A percentile compares a stretch with the other conserved stretches of the same genome.
phyloP scores from a whole-genome alignment of 1,140 invertebrate species.

The Aphelinus certus region DNA sequence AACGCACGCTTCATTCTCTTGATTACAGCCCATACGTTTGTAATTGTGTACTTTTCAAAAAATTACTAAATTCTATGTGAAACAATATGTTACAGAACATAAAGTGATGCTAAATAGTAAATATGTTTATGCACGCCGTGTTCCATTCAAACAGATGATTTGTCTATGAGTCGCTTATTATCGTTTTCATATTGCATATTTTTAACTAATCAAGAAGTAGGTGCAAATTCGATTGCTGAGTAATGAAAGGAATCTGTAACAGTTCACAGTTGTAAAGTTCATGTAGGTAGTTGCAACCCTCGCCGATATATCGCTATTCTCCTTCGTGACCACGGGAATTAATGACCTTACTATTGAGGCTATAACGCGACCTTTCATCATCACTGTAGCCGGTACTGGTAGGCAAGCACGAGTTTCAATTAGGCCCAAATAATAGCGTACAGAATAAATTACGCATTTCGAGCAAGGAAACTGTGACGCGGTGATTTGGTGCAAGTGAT shows the following conservation, averaged over 20 bases:
- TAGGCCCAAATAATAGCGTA: constrained; percentile 53
- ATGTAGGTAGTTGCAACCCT: constrained; percentile 38
- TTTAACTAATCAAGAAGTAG: too few relatives aligned
- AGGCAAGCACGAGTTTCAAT: constrained; percentile 51
- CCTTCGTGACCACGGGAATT: constrained; percentile 44
- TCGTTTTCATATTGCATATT: too few relatives aligned
- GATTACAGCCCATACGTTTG: too few relatives aligned
- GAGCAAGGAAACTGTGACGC: constrained; percentile 40
- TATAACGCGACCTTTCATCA: background rate
- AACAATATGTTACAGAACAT: too few relatives aligned
- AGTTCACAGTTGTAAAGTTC: constrained; percentile 49
- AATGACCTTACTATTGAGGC: constrained; percentile 45
- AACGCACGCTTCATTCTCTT: too few relatives aligned
- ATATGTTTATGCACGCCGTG: too few relatives aligned
- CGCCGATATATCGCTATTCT: constrained; percentile 46
- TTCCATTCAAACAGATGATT: too few relatives aligned
- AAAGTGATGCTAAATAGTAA: too few relatives aligned
- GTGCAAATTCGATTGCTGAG: too few relatives aligned
- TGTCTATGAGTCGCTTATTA: too few relatives aligned
- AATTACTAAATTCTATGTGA: too few relatives aligned
- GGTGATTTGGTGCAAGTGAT: constrained; percentile 40
- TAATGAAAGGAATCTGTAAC: constrained; percentile 46
- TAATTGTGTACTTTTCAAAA: too few relatives aligned
- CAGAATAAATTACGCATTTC: constrained; percentile 44
- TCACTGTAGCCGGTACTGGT: background rate